Conservation (phyloP, 2,888 invertebrate species). For the Agrilus cyanescens region DNA sequence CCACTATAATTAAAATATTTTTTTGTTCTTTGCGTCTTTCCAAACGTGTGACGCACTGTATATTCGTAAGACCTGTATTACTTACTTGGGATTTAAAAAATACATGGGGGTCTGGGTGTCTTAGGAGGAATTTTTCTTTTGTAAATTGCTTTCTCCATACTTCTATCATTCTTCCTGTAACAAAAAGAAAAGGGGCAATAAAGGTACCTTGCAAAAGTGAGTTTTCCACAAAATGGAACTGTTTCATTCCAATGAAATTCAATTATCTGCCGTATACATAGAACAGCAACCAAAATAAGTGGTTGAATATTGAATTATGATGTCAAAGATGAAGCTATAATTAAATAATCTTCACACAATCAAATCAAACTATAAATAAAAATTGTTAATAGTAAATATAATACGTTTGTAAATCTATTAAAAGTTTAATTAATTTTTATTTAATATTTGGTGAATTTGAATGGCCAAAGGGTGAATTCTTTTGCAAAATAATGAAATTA, state of each 20-base stretch:
- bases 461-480: too few relatives aligned
- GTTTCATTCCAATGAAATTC: not conserved
- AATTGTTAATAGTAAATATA: too few relatives aligned
- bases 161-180: slow-evolving; percentile 17
- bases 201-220: not conserved
- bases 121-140: slow-evolving; percentile 21
- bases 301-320: too few relatives aligned
- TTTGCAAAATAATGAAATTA: too few relatives aligned
- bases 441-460: too few relatives aligned
- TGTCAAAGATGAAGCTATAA: too few relatives aligned
- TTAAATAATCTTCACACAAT: too few relatives aligned
- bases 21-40: not conserved
- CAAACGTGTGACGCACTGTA: not conserved
- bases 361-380: too few relatives aligned
- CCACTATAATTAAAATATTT: slow-evolving; percentile 40
- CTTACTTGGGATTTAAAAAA: slow-evolving; percentile 30
- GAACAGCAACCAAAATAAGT: too few relatives aligned
- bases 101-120: slow-evolving; percentile 23
- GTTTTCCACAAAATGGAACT: too few relatives aligned
- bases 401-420: too few relatives aligned
- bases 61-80: slow-evolving; percentile 5
- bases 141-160: slow-evolving; percentile 27
- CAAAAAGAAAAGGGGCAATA: slow-evolving; percentile 5
- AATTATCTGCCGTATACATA: not conserved
- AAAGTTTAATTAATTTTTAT: too few relatives aligned